Conservation (phyloP, 2,797 vertebrate genomes). For the Galaxias olidus region DNA sequence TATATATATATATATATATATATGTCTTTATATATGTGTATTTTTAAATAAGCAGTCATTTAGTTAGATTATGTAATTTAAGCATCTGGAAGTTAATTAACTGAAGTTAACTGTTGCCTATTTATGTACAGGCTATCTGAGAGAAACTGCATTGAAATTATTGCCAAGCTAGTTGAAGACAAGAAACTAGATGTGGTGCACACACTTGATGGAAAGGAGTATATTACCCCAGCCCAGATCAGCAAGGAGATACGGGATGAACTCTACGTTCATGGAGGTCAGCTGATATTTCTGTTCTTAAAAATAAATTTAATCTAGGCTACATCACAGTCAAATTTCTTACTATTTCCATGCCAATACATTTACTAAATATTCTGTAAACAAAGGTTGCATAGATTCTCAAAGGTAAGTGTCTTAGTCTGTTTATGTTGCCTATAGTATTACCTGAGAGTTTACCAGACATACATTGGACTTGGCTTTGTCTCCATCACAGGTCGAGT, state of each 20-base stretch:
- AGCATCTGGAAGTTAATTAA: too few relatives aligned
- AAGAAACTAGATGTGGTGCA: conserved; percentile 94
- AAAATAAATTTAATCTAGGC: too few relatives aligned
- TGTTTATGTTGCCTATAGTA: too few relatives aligned
- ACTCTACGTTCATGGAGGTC: conserved; percentile 87
- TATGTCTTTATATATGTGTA: too few relatives aligned
- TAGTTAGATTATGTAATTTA: too few relatives aligned
- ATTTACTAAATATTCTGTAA: background rate
- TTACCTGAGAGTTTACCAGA: background rate
- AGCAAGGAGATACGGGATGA: conserved; percentile 90
- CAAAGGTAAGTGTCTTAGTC: background rate
- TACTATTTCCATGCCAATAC: background rate
- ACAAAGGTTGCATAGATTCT: background rate
- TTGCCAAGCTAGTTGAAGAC: conserved; percentile 86
- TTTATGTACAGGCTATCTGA: conserved; percentile 83
- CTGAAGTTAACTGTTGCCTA: background rate
- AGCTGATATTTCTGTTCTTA: background rate
- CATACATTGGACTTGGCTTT: conserved; percentile 12
- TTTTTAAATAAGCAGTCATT: too few relatives aligned
- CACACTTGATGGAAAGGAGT: conserved; percentile 95
- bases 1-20: too few relatives aligned
- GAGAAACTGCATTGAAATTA: conserved; percentile 95
- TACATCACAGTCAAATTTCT: background rate
- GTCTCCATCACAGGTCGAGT: conserved; percentile 79
- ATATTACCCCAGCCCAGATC: conserved; percentile 92